Evolutionary conservation across 1,140 invertebrate species (phyloP).

Genomic region (Solenopsis invicta): DNA sequence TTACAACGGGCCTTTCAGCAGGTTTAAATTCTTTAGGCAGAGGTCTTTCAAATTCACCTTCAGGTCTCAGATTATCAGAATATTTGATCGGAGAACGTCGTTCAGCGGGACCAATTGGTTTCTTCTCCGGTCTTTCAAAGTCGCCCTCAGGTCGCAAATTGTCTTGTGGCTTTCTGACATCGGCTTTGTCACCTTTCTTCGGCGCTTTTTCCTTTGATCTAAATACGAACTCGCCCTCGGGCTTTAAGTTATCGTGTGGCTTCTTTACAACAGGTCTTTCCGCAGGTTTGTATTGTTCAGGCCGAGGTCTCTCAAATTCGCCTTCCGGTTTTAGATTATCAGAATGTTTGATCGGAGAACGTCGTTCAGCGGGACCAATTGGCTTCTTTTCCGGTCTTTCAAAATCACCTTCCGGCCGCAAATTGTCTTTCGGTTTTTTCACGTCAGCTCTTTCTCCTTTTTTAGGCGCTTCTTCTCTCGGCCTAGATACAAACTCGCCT

Average conservation of each 20-base stretch:
- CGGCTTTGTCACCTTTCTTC: conserved; percentile 68
- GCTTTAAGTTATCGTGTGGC: conserved; percentile 74
- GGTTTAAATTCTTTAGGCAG: no score
- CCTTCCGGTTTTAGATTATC: conserved; percentile 90
- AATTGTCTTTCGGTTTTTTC: conserved; percentile 88
- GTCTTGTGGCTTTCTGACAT: conserved; percentile 80
- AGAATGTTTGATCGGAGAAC: conserved; percentile 88
- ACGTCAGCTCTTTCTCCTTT: conserved; percentile 85
- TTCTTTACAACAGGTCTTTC: no score
- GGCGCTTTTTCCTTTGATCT: conserved; percentile 78
- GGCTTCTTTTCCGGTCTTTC: conserved; percentile 81
- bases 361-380: conserved; percentile 87
- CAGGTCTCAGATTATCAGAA: conserved; percentile 89
- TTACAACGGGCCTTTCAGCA: no score
- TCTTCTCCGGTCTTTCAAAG: conserved; percentile 84
- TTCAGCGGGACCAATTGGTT: conserved; percentile 79
- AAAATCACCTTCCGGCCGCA: conserved; percentile 91
- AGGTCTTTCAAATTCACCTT: not conserved
- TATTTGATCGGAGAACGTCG: conserved; percentile 77
- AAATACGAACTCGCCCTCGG: conserved; percentile 88
- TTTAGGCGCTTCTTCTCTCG: conserved; percentile 85
- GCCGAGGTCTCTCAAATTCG: conserved; percentile 69
- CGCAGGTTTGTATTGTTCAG: no score
- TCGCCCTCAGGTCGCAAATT: conserved; percentile 89
- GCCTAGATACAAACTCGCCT: conserved; percentile 87